A percentile compares a stretch with the other conserved stretches of the same genome.
These are phyloP conservation scores for Malachius bipustulatus DNA, from an alignment of 2,888 invertebrate species.

Conservation along the genomic window DNA sequence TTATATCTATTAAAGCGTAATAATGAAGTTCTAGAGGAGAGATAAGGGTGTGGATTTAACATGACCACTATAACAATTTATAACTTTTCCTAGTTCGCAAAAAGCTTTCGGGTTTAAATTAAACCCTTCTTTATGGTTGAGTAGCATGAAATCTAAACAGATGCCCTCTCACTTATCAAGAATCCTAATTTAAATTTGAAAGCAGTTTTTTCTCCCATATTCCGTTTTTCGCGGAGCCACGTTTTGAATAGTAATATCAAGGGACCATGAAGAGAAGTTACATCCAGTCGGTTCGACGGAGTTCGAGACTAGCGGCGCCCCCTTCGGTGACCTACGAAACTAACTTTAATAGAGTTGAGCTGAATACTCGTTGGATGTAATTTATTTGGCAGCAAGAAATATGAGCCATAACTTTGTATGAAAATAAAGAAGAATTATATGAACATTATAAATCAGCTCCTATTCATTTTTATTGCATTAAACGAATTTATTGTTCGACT, in stretches of 20 bases:
- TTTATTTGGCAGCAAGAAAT: conserved; percentile 40
- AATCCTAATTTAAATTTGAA: conserved; percentile 2
- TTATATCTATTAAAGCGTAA: no score
- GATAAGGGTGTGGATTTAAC: no score
- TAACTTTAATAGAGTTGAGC: conserved; percentile 39
- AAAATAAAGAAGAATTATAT: conserved; percentile 41
- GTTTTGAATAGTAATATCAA: no score
- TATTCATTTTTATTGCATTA: conserved; percentile 35
- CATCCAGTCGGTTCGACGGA: conserved; percentile 2
- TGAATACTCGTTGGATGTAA: conserved; percentile 37
- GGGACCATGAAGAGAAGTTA: neutral
- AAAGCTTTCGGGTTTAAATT: no score
- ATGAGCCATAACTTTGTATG: conserved; percentile 40
- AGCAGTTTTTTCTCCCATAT: neutral
- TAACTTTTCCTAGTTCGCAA: no score
- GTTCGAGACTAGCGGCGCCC: conserved; percentile 19
- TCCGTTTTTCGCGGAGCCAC: no score
- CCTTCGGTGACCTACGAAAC: conserved; percentile 34
- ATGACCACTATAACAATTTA: no score
- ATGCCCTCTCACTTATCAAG: no score
- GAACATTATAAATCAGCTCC: conserved; percentile 39
- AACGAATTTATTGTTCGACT: conserved; percentile 33
- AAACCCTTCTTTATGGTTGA: no score
- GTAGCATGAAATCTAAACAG: no score
- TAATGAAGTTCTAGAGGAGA: no score